phyloP scores from a whole-genome alignment of 2,797 vertebrate genomes.

The Diplodus puntazzo region DNA sequence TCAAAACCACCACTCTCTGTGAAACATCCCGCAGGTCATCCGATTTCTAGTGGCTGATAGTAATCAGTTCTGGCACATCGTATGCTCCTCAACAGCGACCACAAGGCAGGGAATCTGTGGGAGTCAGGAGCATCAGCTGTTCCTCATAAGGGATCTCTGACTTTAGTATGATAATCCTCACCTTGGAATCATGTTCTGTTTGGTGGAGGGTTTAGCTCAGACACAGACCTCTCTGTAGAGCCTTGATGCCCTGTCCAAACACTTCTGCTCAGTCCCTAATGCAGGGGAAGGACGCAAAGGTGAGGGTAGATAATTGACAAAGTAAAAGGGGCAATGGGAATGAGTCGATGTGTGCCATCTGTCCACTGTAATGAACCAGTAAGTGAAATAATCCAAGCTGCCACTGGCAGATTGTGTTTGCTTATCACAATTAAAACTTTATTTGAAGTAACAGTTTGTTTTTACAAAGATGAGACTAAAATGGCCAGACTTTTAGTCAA shows the following conservation, averaged over 20 bases:
- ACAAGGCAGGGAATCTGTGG: slow-evolving; percentile 36
- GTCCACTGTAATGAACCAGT: not conserved
- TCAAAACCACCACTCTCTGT: slow-evolving; percentile 14
- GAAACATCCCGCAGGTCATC: slow-evolving; percentile 24
- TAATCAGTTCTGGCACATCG: slow-evolving; percentile 35
- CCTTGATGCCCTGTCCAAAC: slow-evolving; percentile 11
- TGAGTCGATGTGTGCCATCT: not conserved
- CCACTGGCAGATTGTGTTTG: not conserved
- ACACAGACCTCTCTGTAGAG: slow-evolving; percentile 5
- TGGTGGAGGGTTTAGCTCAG: slow-evolving; percentile 19
- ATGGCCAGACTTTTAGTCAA: no score
- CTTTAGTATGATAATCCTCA: slow-evolving; percentile 25
- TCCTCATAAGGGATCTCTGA: slow-evolving; percentile 35
- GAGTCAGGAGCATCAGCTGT: slow-evolving; percentile 41
- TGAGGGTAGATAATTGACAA: no score
- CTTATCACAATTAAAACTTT: no score
- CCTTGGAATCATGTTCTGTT: slow-evolving; percentile 21
- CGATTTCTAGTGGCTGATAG: slow-evolving; percentile 23
- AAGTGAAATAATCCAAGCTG: not conserved
- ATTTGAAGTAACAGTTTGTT: no score
- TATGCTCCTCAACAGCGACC: slow-evolving; percentile 23
- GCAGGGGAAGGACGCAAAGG: slow-evolving; percentile 2
- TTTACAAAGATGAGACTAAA: no score
- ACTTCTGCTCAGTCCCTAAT: not conserved
- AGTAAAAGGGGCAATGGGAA: not conserved